Percentiles rank a stretch among this genome's conserved stretches.
Conservation (phyloP, 2,113 vertebrate genomes). For the Brienomyrus brachyistius region DNA sequence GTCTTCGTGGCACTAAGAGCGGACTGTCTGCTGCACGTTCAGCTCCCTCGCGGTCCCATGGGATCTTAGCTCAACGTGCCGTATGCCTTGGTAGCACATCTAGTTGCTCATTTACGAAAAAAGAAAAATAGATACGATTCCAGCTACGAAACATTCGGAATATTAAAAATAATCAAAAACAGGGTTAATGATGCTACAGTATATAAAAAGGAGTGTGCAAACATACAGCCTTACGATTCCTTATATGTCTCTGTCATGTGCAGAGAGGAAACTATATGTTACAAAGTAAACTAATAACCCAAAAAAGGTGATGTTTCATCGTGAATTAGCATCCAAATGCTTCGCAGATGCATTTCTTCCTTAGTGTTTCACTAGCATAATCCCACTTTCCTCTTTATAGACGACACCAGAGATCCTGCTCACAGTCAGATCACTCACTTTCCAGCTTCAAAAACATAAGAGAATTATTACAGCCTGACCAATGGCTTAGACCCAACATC, state of each 20-base stretch:
- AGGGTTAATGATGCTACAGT: neutral
- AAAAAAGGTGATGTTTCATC: neutral
- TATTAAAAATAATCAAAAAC: conserved; percentile 16
- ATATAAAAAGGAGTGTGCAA: conserved; percentile 2
- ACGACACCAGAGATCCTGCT: neutral
- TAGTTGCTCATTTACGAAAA: neutral
- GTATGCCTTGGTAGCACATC: neutral
- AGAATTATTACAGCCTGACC: neutral
- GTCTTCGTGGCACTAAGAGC: too few species aligned
- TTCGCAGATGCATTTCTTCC: neutral
- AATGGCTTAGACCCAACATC: neutral
- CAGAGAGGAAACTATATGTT: neutral
- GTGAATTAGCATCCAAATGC: neutral
- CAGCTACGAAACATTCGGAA: neutral
- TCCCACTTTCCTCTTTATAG: neutral
- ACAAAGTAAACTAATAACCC: neutral
- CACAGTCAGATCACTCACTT: neutral
- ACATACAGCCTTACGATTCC: neutral
- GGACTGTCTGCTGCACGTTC: neutral
- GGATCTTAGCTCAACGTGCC: neutral
- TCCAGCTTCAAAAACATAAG: neutral
- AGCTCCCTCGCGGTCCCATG: neutral
- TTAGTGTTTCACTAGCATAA: neutral
- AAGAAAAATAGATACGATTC: neutral
- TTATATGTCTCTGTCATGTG: neutral